Conservation (phyloP, 2,113 vertebrate genomes). For the Danio rerio region DNA sequence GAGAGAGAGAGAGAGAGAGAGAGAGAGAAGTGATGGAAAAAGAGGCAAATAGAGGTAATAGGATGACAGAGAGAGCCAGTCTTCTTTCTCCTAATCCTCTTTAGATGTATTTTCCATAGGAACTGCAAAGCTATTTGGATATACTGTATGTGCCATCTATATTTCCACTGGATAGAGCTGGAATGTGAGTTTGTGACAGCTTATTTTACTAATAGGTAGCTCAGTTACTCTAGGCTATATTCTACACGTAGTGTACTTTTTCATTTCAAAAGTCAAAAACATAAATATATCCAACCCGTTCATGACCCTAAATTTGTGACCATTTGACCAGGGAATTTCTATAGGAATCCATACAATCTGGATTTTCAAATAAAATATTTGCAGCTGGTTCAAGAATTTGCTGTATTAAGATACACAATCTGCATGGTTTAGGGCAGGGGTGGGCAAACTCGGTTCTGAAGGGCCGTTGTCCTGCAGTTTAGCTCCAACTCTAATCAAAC, state of each 20-base stretch:
- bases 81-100: conserved; percentile 5
- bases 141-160: background rate
- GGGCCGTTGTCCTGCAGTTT: too few species aligned
- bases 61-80: conserved; percentile 1
- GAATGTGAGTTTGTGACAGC: conserved; percentile 1
- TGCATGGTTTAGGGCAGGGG: background rate
- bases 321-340: background rate
- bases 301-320: background rate
- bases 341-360: background rate
- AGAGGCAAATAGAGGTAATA: background rate
- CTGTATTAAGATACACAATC: background rate
- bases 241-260: background rate
- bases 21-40: conserved; percentile 18
- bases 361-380: background rate
- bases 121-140: background rate
- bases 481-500: too few species aligned
- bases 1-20: background rate
- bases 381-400: background rate
- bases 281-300: background rate
- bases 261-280: background rate
- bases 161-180: conserved; percentile 7
- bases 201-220: background rate
- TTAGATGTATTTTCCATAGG: conserved; percentile 31
- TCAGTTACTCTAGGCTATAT: background rate
- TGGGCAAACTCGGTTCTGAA: too few species aligned